Percentiles rank a stretch among this genome's conserved stretches.
These are phyloP conservation scores for Arvicanthis niloticus DNA, from an alignment of 2,113 vertebrate genomes.

Conservation along the genomic window DNA sequence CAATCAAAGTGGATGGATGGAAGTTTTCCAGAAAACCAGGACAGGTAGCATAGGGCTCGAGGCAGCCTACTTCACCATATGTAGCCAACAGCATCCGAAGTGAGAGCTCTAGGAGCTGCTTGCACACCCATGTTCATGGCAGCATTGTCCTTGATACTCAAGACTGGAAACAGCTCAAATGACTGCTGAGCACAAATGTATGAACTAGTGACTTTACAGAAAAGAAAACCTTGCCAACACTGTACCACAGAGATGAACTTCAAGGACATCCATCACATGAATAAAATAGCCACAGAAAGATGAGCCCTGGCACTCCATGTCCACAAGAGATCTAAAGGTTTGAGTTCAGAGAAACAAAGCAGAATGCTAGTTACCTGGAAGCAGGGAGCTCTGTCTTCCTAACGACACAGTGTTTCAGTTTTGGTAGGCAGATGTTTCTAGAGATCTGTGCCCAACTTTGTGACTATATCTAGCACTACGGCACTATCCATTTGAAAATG, in stretches of 20 bases:
- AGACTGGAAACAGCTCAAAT: background rate
- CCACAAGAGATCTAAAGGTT: background rate
- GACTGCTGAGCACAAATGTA: background rate
- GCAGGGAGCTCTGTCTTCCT: background rate
- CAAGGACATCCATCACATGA: background rate
- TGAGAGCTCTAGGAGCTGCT: slow-evolving; percentile 29
- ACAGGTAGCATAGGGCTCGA: slow-evolving; percentile 27
- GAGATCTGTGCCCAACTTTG: background rate
- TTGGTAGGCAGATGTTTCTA: slow-evolving; percentile 18
- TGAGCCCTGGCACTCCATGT: background rate
- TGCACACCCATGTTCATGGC: background rate
- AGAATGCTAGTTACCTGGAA: background rate
- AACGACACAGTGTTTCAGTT: background rate
- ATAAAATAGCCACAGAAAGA: background rate
- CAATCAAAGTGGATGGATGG: slow-evolving; percentile 54
- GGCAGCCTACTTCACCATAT: slow-evolving; percentile 13
- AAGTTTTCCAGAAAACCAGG: slow-evolving; percentile 62
- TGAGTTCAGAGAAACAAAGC: slow-evolving; percentile 17
- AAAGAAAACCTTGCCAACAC: background rate
- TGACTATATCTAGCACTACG: background rate
- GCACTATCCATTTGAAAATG: background rate
- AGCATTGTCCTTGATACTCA: background rate
- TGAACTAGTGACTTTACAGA: background rate
- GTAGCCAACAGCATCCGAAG: slow-evolving; percentile 38
- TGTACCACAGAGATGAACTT: background rate